Base-by-base conservation (phyloP, 2,113 vertebrate species). In the Tautogolabrus adspersus region DNA sequence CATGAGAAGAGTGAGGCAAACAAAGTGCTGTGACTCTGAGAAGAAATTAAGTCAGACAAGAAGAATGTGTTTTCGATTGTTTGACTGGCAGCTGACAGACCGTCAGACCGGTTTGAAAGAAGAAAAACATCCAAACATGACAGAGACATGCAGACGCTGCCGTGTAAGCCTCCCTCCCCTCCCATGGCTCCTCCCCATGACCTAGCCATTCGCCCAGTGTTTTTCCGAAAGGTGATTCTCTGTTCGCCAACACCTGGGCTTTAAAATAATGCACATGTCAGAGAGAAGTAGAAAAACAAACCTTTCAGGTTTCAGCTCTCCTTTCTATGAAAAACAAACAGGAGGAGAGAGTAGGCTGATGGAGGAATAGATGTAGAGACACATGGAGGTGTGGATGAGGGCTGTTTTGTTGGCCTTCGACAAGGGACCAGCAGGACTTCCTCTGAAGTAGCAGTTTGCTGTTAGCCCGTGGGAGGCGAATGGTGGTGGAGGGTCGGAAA, bases 391-490 rank as follows among this genome's bases (percentile, higher is more conserved):
- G 65, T 46, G 22, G 77, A 66, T 21, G 69, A 34, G 54, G 68
- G 62, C 60, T 90, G 85, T 88, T 87, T 81, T 85, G 73, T 73
- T 86, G 86, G 65, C 82, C 79, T 86, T 11, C 40, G 79, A 91
- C 89, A 74, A 46, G 6, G 34, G 69, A 82, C 59, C 82, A 85
- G 80, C 81, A 68, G 67, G 83, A 74, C 66, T 79, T 92, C 86
- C 80, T 83, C 84, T 90, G 92, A 93, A 93, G 84, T 90, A 79
- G 72, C 89, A 77, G 82, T 88, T 90, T 85, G 88, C 85, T 92
- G 85, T 65, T 83, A 91, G 75, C 16, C 51, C 23, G 80, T 70
- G 79, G 59, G 64, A 59, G 59, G 55, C 12, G 75, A 2, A 21
- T 66, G 34, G 34, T 4, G 59, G 52, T 62, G 46, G 56, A n/a